phyloP scores from a whole-genome alignment of 2,113 vertebrate species.

The Hippocampus abdominalis region DNA sequence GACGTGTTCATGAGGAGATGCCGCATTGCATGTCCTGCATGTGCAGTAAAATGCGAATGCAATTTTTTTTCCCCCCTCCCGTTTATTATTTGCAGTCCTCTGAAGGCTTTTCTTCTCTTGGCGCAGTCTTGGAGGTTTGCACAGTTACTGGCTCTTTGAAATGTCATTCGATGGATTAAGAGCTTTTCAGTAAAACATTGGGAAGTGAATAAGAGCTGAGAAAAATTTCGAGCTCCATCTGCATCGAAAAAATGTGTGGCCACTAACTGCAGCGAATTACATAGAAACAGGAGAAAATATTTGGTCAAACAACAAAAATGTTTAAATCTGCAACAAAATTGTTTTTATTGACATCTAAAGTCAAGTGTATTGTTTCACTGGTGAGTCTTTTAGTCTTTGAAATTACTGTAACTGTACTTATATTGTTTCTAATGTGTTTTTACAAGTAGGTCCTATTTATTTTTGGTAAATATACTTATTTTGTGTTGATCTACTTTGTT shows the following conservation, averaged over 20 bases:
- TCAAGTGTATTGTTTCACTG: too few relatives aligned
- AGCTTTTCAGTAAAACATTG: slow-evolving; percentile 68
- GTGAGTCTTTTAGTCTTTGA: too few relatives aligned
- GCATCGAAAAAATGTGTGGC: too few relatives aligned
- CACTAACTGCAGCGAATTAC: too few relatives aligned
- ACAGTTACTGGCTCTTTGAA: slow-evolving; percentile 63
- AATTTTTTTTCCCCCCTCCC: neutral
- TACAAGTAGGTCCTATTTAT: too few relatives aligned
- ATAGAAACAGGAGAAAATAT: neutral
- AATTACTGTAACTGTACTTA: too few relatives aligned
- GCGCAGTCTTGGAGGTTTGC: slow-evolving; percentile 49
- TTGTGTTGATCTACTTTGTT: too few relatives aligned
- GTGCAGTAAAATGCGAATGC: neutral
- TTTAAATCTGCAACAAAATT: too few relatives aligned
- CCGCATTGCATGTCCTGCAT: slow-evolving; percentile 24
- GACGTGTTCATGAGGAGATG: slow-evolving; percentile 37
- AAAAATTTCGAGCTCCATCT: too few relatives aligned
- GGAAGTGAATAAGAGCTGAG: slow-evolving; percentile 11
- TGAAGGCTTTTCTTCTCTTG: slow-evolving; percentile 41
- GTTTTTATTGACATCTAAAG: too few relatives aligned
- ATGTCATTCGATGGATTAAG: slow-evolving; percentile 67
- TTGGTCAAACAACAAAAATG: neutral
- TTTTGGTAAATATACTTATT: too few relatives aligned
- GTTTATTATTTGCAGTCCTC: slow-evolving; percentile 21
- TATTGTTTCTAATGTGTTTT: too few relatives aligned